phyloP scores from a whole-genome alignment of 2,113 vertebrate species.

The Aegithalos caudatus region DNA sequence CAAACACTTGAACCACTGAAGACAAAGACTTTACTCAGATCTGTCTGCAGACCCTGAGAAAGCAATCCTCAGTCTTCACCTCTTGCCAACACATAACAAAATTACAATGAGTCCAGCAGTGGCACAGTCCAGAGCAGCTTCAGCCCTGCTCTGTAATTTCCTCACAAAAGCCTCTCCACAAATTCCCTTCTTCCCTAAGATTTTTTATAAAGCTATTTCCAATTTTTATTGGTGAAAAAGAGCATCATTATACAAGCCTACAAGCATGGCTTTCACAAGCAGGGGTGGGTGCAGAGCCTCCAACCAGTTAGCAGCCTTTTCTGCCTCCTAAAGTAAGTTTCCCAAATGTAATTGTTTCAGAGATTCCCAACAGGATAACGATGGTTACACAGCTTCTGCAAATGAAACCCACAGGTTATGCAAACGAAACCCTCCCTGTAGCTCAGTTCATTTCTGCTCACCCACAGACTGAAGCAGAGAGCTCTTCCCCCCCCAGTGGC shows the following conservation, averaged over 20 bases:
- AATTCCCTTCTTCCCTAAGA: background rate
- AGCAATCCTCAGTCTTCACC: background rate
- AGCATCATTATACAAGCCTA: background rate
- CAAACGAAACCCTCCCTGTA: background rate
- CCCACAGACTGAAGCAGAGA: background rate
- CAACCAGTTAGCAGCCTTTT: background rate
- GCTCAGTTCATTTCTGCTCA: background rate
- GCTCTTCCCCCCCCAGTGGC: background rate
- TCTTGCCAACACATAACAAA: rapidly evolving
- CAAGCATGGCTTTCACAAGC: too few species aligned
- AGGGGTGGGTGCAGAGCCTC: background rate
- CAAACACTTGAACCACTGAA: background rate
- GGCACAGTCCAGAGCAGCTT: background rate
- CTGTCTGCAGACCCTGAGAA: background rate
- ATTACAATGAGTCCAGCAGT: background rate
- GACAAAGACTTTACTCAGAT: background rate
- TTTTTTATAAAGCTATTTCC: background rate
- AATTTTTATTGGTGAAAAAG: background rate
- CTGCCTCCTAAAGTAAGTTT: background rate
- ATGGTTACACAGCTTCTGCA: background rate
- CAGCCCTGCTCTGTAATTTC: background rate
- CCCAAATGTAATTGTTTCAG: background rate
- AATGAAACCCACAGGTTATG: background rate
- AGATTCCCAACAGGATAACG: background rate
- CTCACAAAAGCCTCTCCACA: background rate